phyloP scores from a whole-genome alignment of 2,888 invertebrate species.

The Lamellibrachia columna region DNA sequence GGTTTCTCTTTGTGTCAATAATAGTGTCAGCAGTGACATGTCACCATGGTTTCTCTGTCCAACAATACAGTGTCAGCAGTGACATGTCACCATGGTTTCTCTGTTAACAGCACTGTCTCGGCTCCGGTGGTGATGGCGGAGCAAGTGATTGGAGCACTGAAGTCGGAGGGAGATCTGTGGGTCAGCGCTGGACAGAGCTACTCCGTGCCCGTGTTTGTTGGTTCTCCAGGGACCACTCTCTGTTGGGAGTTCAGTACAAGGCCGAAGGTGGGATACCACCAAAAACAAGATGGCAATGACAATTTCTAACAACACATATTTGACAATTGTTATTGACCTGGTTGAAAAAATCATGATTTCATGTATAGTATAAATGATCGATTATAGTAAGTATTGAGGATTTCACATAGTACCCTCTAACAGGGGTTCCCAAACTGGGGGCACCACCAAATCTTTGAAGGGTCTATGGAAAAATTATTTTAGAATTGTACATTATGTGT shows the following conservation, averaged over 20 bases:
- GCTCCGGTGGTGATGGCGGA: neutral
- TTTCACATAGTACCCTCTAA: too few relatives aligned
- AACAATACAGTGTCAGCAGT: neutral
- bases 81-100: neutral
- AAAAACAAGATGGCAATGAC: too few relatives aligned
- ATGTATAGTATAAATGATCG: too few relatives aligned
- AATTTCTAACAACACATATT: too few relatives aligned
- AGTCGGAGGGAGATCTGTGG: conserved; percentile 48
- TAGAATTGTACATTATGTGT: too few relatives aligned
- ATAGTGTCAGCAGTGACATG: neutral
- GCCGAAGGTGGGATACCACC: conserved; percentile 62
- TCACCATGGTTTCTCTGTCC: conserved; percentile 13
- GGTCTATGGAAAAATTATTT: too few relatives aligned
- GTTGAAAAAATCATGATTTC: too few relatives aligned
- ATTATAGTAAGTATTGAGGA: too few relatives aligned
- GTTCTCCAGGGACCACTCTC: conserved; percentile 51
- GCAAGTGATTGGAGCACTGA: neutral
- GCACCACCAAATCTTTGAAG: too few relatives aligned
- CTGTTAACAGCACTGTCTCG: neutral
- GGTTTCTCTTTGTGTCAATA: neutral
- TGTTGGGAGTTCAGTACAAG: conserved; percentile 64
- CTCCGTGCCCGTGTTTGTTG: conserved; percentile 58
- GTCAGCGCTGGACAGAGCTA: conserved; percentile 60
- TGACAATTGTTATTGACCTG: too few relatives aligned
- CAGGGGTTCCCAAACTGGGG: too few relatives aligned